phyloP scores from a whole-genome alignment of 2,797 vertebrate species.

The Toxotes lorentzi region DNA sequence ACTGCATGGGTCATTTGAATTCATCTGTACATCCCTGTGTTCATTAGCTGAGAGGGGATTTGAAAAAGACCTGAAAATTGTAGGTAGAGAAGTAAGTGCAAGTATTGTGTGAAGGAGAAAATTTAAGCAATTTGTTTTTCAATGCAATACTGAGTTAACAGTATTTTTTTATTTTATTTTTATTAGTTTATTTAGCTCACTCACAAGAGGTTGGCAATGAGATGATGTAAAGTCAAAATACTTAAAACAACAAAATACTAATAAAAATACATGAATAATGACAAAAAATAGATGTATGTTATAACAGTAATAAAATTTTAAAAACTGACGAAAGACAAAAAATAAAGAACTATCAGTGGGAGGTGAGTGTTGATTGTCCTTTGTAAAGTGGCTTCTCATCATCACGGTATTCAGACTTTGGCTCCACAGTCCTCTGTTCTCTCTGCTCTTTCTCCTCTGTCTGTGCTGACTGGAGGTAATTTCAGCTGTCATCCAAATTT shows the following conservation, averaged over 20 bases:
- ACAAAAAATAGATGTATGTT: constrained; percentile 43
- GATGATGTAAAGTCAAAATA: constrained; percentile 35
- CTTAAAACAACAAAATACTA: constrained; percentile 39
- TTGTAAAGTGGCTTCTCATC: constrained; percentile 47
- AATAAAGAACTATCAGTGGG: constrained; percentile 38
- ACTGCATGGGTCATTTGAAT: constrained; percentile 7
- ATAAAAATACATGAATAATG: constrained; percentile 45
- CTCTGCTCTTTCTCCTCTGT: constrained; percentile 18
- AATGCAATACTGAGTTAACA: constrained; percentile 43
- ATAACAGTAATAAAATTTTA: constrained; percentile 30
- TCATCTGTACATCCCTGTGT: neutral
- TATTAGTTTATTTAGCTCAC: constrained; percentile 69
- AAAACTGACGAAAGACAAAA: constrained; percentile 40
- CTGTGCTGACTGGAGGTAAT: constrained; percentile 22
- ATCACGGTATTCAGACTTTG: constrained; percentile 23
- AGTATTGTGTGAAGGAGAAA: constrained; percentile 9
- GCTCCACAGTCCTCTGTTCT: constrained; percentile 37
- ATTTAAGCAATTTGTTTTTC: constrained; percentile 1
- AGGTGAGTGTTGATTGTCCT: constrained; percentile 59
- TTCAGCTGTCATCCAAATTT: constrained; percentile 37
- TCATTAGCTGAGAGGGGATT: neutral
- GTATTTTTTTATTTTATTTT: too few species aligned
- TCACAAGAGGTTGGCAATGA: constrained; percentile 41
- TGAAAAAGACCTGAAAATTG: neutral
- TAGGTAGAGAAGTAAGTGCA: neutral